phyloP scores from a whole-genome alignment of 2,888 invertebrate species.

The Sepiola atlantica region DNA sequence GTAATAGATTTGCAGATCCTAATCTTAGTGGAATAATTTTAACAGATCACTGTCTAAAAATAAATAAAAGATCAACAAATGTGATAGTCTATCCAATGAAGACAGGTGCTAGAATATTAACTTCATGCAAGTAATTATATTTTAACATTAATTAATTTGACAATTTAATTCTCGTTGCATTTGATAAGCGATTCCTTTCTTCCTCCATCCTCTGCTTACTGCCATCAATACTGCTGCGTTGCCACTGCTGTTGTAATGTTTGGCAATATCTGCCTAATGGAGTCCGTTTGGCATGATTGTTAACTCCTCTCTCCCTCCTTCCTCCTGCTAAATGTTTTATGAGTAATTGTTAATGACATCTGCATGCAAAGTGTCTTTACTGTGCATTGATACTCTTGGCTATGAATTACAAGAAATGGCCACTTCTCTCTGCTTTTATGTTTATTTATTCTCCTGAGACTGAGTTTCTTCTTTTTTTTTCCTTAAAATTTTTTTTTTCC shows the following conservation, averaged over 20 bases:
- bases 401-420: neutral
- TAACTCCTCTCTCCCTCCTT: neutral
- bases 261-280: neutral
- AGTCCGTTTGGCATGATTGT: neutral
- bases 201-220: neutral
- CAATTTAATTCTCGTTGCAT: neutral
- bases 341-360: neutral
- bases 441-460: neutral
- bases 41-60: neutral
- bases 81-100: neutral
- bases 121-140: neutral
- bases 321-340: neutral
- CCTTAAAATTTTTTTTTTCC: too few species aligned
- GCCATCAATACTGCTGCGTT: neutral
- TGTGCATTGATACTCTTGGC: neutral
- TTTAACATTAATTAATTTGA: neutral
- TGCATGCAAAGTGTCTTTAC: neutral
- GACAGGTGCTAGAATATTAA: neutral
- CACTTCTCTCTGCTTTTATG: neutral
- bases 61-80: neutral
- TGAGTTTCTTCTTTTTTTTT: neutral
- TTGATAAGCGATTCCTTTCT: neutral
- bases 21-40: neutral
- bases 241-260: neutral
- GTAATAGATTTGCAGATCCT: neutral